phyloP scores from a whole-genome alignment of 2,797 vertebrate species.

The Threskiornis aethiopicus region DNA sequence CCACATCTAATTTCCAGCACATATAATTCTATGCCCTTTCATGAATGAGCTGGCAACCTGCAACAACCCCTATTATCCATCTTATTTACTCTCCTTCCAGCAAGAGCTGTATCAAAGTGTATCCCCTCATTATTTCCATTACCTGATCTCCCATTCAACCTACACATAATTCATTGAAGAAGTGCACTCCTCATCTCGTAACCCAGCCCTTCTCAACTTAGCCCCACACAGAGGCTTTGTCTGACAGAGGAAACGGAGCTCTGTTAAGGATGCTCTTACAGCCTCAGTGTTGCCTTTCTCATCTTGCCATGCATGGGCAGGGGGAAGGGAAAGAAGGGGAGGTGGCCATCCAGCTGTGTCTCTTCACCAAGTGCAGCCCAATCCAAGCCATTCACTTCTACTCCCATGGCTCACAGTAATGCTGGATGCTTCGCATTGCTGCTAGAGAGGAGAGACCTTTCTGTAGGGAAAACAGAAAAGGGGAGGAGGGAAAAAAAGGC shows the following conservation, averaged over 20 bases:
- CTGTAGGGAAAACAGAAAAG: neutral
- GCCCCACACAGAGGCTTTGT: neutral
- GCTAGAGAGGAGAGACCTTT: neutral
- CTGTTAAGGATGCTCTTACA: neutral
- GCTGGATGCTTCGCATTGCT: rapidly evolving
- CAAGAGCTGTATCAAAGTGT: neutral
- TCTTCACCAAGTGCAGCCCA: neutral
- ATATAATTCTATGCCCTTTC: neutral
- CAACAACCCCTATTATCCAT: neutral
- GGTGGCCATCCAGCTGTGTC: neutral
- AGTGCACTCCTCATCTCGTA: rapidly evolving
- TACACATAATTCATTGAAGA: neutral
- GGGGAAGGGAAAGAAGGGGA: neutral
- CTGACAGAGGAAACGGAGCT: neutral
- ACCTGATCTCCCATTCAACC: neutral
- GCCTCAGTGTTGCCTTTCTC: neutral
- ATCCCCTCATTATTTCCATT: neutral
- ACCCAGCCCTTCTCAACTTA: neutral
- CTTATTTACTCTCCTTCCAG: neutral
- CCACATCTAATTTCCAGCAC: neutral
- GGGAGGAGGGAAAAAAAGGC: neutral
- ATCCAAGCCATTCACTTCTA: neutral
- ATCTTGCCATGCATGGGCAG: neutral
- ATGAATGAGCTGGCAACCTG: neutral
- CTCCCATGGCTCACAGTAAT: neutral